Evolutionary conservation across 2,113 vertebrate genomes (phyloP), one percentile per base, ranked within the genome.

Genomic region (Pimephales promelas): DNA sequence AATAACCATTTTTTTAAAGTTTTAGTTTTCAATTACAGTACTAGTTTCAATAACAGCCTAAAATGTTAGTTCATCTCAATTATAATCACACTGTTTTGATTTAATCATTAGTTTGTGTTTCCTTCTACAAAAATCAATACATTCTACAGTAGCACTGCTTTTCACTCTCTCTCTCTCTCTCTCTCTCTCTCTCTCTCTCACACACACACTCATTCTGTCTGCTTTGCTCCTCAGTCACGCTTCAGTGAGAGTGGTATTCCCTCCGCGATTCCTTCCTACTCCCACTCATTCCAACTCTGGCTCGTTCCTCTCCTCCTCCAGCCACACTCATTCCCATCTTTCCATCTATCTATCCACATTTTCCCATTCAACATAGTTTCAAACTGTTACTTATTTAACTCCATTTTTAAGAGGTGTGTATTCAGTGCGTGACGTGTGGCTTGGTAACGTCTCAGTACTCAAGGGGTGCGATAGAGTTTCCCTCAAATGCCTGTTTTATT

Each of bases 141-240:
- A 88, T 73, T 83, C 86, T 87, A 47, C 11, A 49, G 47, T 49
- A 49, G 47, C 85, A 8, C 75, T 61, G 75, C 54, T 78, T 61
- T 26, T 61, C 56, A 26, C 43, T 3, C 45, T 14, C 45, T 47
- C 45, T 14, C 13, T 47, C 45, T 14, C 45, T 14, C 13, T 14
- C 13, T 16, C 47, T 47, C 45, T 14, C 45, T 49, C 47, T 49
- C 52, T 54, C 49, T 3, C 18, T 54, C 45, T 54, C 84, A n/a
- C 85, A 47, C 45, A 16, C 83, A 22, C 43, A 2, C 18, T 43
- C n/a, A 74, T 64, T 75, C 24, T 64, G 47, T 57, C 83, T 86
- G 81, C n/a, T 71, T 74, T 59, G 52, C 1, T 86, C 78, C 82
- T 81, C 24, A 40, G 75, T 74, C 20, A 73, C 74, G 28, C 88